Base-by-base conservation (phyloP, 2,888 invertebrate genomes). In the Pristionchus maxplancki region DNA sequence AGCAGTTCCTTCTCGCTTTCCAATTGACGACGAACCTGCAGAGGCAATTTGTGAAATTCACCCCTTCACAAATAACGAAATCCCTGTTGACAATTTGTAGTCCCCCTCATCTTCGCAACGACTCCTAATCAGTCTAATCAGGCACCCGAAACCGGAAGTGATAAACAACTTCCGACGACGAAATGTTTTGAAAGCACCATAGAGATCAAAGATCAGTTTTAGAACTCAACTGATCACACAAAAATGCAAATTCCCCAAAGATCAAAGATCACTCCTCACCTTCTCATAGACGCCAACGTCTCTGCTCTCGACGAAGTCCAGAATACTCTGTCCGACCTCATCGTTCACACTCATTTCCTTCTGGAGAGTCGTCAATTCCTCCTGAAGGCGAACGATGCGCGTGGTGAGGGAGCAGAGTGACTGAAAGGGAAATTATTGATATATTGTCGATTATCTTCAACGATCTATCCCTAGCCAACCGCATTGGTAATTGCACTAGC, bases 1-100 rank as follows among this genome's bases (percentile, higher is more conserved):
- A 91, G 87, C 44, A 92, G 86, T 40, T 92, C 91, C 53, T 90
- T 89, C 88, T 89, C 90, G 78, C 90, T 91, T 28, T 91, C 91
- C 62, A 92, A 44, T 81, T 90, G 90, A 31, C 90, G 58, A 13
- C 90, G 90, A 8, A 92, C 88, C 89, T 89, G 31, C 74, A 86
- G 62, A 84, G 28, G 74, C 74, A 78, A 78, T 28, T 44, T 17
- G 78, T 13, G 24, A 83, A 53, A 20, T 58, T 83, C 83, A 83
- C 58, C 50, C 17, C 0, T 34, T 8, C 20, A n/a, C 24, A 20
- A n/a, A 4, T 58, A 9, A 28, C 24, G 4, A 24, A 3, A 58
- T 58, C n/a, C 24, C n/a, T 24, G 6, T 4, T 58, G 11, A 44
- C 20, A 37, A 34, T 37, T 20, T 20, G 71, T 15, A 67, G 34